A percentile compares a stretch with the other conserved stretches of the same genome.
These are phyloP conservation scores for Xylota sylvarum DNA, from an alignment of 2,888 invertebrate species.

Conservation along the genomic window DNA sequence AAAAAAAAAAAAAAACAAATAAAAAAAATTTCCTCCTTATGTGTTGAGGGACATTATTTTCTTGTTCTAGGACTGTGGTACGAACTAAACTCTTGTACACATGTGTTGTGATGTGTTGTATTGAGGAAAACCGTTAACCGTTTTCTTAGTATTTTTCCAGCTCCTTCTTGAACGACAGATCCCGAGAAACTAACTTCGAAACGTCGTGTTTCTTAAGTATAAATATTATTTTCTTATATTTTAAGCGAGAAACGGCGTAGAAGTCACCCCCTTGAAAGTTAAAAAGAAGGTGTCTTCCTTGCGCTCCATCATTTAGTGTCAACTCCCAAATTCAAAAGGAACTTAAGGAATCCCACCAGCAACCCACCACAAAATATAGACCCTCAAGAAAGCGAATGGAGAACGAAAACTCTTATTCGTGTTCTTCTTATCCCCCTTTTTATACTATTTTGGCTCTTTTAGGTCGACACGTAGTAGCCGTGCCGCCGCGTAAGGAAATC, in stretches of 20 bases:
- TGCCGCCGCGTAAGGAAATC: not conserved
- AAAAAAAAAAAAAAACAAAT: not conserved
- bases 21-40: not conserved
- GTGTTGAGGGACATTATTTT: not conserved
- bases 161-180: slow-evolving; percentile 82
- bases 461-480: not conserved
- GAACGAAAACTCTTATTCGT: slow-evolving; percentile 22
- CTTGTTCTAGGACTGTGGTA: not conserved
- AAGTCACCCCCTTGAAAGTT: slow-evolving; percentile 56
- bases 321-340: slow-evolving; percentile 57
- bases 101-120: not conserved
- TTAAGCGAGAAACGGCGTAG: slow-evolving; percentile 56
- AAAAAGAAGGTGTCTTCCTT: slow-evolving; percentile 63
- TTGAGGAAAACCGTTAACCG: slow-evolving; percentile 26
- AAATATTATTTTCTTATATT: slow-evolving; percentile 81
- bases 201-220: slow-evolving; percentile 82
- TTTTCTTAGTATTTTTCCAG: slow-evolving; percentile 59
- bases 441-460: slow-evolving; percentile 9
- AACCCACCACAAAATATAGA: too few relatives aligned
- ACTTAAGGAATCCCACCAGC: slow-evolving; percentile 54
- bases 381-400: slow-evolving; percentile 35
- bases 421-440: not conserved
- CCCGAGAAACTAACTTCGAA: slow-evolving; percentile 83
- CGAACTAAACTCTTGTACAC: not conserved
- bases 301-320: slow-evolving; percentile 67